Base-by-base conservation (phyloP, 2,888 invertebrate genomes). In the Nysson spinosus region DNA sequence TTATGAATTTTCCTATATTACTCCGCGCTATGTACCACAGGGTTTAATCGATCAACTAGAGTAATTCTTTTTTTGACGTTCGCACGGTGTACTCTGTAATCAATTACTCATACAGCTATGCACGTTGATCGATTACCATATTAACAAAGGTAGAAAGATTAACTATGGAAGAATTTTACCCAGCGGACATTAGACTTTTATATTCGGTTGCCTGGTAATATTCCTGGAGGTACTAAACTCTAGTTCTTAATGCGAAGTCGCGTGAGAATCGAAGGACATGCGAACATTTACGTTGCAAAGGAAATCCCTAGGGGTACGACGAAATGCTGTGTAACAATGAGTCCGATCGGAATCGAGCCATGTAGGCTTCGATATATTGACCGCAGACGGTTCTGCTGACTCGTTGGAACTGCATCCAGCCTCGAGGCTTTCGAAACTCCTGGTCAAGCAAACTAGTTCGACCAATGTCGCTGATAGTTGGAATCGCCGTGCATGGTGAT, bases 281-380 rank as follows among this genome's bases (percentile, higher is more conserved):
- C 55, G 22, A 30, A 30, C 39, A 63, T 35, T 34, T 26, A 49
- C 40, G 14, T 30, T 17, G 24, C 4, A 17, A 14, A n/a, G n/a
- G 22, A 37, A 26, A 55, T 43, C 58, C 30, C 20, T 56, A 5
- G 61, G 43, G 44, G 19, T 37, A 54, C n/a, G 32, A 72, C 63
- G 63, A 64, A 69, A 69, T 61, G 46, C 40, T 20, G 46, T 37
- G 16, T 34, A 61, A 50, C 44, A 40, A 44, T 49, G 54, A 24
- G 47, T 52, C 32, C 43, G 39, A 65, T 57, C 35, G 34, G 20
- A 7, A 9, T 47, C 7, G 55, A 20, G 39, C 26, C 52, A 52
- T 69, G 50, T 37, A 44, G 44, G 50, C 52, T 69, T 69, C 44
- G 57, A 65, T 54, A 56, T 55, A 69, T 56, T 49, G 61, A 60